A percentile compares a stretch with the other conserved stretches of the same genome.
Evolutionary conservation across 2,113 vertebrate genomes (phyloP).

Genomic region (Myodes glareolus): DNA sequence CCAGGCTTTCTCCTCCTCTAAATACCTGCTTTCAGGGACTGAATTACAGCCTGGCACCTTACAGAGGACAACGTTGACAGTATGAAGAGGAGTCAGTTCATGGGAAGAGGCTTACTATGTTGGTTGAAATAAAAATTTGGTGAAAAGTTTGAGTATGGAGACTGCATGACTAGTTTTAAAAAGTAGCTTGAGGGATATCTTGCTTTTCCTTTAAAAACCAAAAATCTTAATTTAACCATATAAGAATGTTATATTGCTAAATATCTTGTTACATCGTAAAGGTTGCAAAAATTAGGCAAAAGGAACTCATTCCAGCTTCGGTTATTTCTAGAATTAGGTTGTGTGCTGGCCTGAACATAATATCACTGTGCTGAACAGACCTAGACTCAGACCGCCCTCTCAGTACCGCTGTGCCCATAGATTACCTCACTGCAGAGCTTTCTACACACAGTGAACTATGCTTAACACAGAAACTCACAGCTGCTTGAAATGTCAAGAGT

Average conservation of each 20-base stretch:
- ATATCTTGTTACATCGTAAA: conserved; percentile 41
- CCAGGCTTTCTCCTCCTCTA: background rate
- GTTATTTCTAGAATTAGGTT: conserved; percentile 43
- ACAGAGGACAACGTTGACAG: background rate
- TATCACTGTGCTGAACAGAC: background rate
- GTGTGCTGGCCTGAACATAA: too few species aligned
- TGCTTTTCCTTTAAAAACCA: background rate
- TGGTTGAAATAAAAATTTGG: background rate
- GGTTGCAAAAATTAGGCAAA: conserved; percentile 28
- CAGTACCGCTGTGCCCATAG: background rate
- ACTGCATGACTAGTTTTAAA: background rate
- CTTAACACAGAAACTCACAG: background rate
- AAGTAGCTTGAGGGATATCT: background rate
- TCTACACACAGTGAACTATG: background rate
- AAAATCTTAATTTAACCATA: background rate
- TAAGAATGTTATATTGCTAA: background rate
- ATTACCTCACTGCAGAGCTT: background rate
- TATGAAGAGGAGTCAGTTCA: background rate
- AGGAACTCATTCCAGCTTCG: conserved; percentile 41
- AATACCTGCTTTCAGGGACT: conserved; percentile 33
- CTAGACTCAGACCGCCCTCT: background rate
- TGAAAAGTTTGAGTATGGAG: background rate
- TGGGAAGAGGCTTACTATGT: conserved; percentile 18
- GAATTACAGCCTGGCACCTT: conserved; percentile 16
- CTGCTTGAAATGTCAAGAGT: background rate